Percentiles rank a stretch among this genome's conserved stretches.
Evolutionary conservation across 2,797 vertebrate genomes (phyloP).

Genomic region (Falco columbarius): DNA sequence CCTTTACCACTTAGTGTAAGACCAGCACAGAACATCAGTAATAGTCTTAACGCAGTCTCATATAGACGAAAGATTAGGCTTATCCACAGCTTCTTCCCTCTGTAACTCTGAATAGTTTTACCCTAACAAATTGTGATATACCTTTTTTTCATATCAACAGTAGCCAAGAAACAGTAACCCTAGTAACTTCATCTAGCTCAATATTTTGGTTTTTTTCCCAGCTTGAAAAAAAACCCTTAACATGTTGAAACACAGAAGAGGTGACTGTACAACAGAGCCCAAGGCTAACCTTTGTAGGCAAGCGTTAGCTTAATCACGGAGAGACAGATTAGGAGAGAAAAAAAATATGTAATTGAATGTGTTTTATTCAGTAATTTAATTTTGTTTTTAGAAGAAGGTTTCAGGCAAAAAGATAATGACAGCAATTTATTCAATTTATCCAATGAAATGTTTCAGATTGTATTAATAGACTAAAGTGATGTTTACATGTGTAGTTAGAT

Average conservation of each 20-base stretch:
- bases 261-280: conserved; percentile 44
- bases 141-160: background rate
- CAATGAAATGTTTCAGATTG: conserved; percentile 27
- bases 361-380: conserved; percentile 28
- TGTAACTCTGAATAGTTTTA: background rate
- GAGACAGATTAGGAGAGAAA: conserved; percentile 31
- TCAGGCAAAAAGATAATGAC: conserved; percentile 43
- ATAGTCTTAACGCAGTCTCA: background rate
- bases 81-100: background rate
- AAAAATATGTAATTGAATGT: background rate
- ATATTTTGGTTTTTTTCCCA: background rate
- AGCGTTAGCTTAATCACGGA: conserved; percentile 2
- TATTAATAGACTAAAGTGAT: background rate
- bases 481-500: background rate
- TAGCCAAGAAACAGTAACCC: conserved; percentile 31
- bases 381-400: conserved; percentile 28
- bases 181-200: conserved; percentile 14
- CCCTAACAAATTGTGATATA: background rate
- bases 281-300: conserved; percentile 41
- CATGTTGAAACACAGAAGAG: conserved; percentile 41
- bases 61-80: background rate
- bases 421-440: background rate
- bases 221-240: background rate
- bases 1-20: background rate
- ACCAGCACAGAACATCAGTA: background rate